Evolutionary conservation across 2,888 invertebrate species (phyloP).

Genomic region (Pachymerium ferrugineum): DNA sequence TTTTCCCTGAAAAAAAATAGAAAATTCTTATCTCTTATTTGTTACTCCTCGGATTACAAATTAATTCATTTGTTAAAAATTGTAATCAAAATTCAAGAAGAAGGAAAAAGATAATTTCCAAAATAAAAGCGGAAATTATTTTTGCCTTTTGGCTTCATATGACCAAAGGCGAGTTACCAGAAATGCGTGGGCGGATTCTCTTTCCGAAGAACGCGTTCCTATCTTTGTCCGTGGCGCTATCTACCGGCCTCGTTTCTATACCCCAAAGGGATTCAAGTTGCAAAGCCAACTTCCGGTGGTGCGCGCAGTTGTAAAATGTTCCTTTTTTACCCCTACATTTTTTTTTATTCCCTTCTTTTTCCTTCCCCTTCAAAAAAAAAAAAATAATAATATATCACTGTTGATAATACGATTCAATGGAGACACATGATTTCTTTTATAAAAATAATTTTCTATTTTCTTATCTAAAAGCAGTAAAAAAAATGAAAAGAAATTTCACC

Average conservation of each 20-base stretch:
- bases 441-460: slow-evolving; percentile 27
- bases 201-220: not conserved
- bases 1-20: not conserved
- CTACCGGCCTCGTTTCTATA: slow-evolving; percentile 7
- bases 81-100: not conserved
- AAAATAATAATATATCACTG: slow-evolving; percentile 11
- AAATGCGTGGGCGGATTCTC: slow-evolving; percentile 16
- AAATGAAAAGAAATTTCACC: not conserved
- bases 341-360: slow-evolving; percentile 16
- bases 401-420: slow-evolving; percentile 19
- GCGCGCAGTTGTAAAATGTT: slow-evolving; percentile 16
- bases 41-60: not conserved
- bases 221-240: slow-evolving; percentile 25
- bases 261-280: slow-evolving; percentile 21
- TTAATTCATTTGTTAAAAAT: not conserved
- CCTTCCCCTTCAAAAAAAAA: not conserved
- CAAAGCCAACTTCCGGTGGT: slow-evolving; percentile 24
- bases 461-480: not conserved
- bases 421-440: slow-evolving; percentile 24
- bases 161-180: slow-evolving; percentile 11
- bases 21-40: not conserved
- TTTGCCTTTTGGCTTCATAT: slow-evolving; percentile 6
- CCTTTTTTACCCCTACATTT: slow-evolving; percentile 17
- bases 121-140: slow-evolving; percentile 22
- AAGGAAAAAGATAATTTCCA: slow-evolving; percentile 10